Evolutionary conservation across 2,113 vertebrate genomes (phyloP).

Genomic region (Danionella cerebrum): DNA sequence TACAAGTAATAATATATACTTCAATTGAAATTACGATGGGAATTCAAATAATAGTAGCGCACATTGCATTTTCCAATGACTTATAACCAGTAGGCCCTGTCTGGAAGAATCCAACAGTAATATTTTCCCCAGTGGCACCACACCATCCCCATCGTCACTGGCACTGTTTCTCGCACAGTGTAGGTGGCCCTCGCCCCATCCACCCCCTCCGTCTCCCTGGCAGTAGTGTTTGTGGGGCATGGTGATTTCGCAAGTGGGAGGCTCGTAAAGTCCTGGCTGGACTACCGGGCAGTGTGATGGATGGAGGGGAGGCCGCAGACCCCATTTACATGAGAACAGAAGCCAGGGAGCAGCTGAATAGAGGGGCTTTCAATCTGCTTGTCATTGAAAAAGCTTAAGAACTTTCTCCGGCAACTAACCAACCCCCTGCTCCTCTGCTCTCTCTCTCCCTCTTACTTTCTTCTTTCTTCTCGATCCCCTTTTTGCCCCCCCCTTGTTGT

Average conservation of each 20-base stretch:
- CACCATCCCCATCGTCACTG: background rate
- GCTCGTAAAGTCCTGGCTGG: conserved; percentile 36
- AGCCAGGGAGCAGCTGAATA: conserved; percentile 27
- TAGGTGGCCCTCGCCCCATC: conserved; percentile 27
- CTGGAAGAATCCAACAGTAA: background rate
- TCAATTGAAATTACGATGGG: no score
- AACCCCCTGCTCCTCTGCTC: conserved; percentile 19
- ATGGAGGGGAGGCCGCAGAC: conserved; percentile 30
- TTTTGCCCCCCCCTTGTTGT: conserved; percentile 11
- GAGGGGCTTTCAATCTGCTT: conserved; percentile 37
- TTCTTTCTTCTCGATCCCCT: conserved; percentile 18
- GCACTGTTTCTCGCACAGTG: conserved; percentile 22
- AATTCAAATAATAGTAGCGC: no score
- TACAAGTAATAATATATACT: no score
- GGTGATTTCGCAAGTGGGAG: conserved; percentile 27
- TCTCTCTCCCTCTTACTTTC: conserved; percentile 22
- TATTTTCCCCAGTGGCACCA: background rate
- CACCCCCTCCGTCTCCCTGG: background rate
- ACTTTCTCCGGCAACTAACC: conserved; percentile 30
- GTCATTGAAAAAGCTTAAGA: conserved; percentile 38
- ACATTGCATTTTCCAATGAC: no score
- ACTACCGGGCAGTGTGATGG: conserved; percentile 37
- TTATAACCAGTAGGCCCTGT: no score
- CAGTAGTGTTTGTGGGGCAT: conserved; percentile 17
- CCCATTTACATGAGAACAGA: conserved; percentile 43